These are phyloP conservation scores for Thumatha senex DNA, from an alignment of 2,888 invertebrate species.

Conservation along the genomic window DNA sequence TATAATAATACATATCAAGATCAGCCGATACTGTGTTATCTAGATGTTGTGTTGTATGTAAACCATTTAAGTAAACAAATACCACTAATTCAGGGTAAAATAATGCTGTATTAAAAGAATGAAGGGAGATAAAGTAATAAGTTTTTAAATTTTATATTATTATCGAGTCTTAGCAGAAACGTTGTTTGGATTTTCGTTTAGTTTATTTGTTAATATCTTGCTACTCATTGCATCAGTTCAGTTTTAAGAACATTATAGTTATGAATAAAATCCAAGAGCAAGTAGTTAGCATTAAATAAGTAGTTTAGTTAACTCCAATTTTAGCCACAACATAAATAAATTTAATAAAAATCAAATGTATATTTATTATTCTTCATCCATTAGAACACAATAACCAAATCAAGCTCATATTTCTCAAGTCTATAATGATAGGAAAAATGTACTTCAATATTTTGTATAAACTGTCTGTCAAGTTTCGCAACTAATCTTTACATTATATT, in stretches of 20 bases:
- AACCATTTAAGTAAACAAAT: slow-evolving; percentile 6
- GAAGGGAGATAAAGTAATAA: not conserved
- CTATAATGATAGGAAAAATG: slow-evolving; percentile 27
- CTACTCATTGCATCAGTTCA: too few species aligned
- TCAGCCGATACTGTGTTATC: slow-evolving; percentile 14
- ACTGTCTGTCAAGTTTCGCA: slow-evolving; percentile 45
- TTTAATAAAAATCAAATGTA: not conserved
- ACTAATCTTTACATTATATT: slow-evolving; percentile 37
- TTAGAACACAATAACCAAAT: slow-evolving; percentile 21
- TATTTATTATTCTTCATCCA: not conserved
- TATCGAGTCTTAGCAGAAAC: too few species aligned
- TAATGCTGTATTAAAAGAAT: not conserved
- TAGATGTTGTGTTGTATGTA: slow-evolving; percentile 1
- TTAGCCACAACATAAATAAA: not conserved
- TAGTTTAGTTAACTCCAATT: too few species aligned
- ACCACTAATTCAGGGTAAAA: slow-evolving; percentile 5
- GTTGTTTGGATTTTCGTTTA: too few species aligned
- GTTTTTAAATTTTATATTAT: not conserved
- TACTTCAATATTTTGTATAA: slow-evolving; percentile 29
- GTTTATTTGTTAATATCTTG: too few species aligned
- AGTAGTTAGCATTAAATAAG: too few species aligned
- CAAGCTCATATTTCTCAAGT: slow-evolving; percentile 25
- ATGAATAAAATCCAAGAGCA: too few species aligned
- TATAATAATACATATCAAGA: not conserved
- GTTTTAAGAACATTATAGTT: too few species aligned